Base-by-base conservation (phyloP, 2,888 invertebrate species). In the Folsomia manolachei region DNA sequence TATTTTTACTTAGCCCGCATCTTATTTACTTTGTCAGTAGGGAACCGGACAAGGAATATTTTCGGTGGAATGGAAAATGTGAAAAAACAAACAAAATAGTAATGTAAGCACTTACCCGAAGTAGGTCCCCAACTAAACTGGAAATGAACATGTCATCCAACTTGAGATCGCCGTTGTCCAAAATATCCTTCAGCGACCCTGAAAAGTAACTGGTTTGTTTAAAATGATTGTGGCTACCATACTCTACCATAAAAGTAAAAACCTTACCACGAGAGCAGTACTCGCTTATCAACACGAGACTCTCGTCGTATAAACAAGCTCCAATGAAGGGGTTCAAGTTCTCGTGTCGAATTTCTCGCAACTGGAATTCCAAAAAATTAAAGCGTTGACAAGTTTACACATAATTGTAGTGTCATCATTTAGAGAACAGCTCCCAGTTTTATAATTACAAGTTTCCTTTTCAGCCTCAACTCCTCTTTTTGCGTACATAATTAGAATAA, bases 111-210 rank as follows among this genome's bases (percentile, higher is more conserved):
- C 89, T 88, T 86, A 96, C 97, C 84, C 93, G 89, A 14, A 96
- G 87, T 62, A 96, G 88, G 83, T 96, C 96, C 0, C 92, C 91
- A 0, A 95, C 91, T 25, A 96, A 86, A 1, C 95, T 95, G 0
- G 95, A 93, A 21, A 94, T 90, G 82, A 96, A 95, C 91, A 95
- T 93, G 76, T 91, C 90, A 82, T 96, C 96, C 67, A 95, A 85
- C 81, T 92, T 91, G 24, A 96, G 85, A 83, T 96, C 94, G 82
- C 94, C 93, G 83, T 97, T 97, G 83, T 95, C 94, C 73, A 98
- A 86, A 82, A 97, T 94, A 84, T 98, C 93, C 89, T 93, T 93
- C 7, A 94, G 84, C 63, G 93, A 92, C 0, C 94, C 94, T n/a
- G n/a, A n/a, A n/a, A n/a, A n/a, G n/a, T n/a, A n/a, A n/a, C n/a